Percentiles rank a stretch among this genome's conserved stretches.
Conservation (phyloP, 2,888 invertebrate species). For the Cephus rjabovi region DNA sequence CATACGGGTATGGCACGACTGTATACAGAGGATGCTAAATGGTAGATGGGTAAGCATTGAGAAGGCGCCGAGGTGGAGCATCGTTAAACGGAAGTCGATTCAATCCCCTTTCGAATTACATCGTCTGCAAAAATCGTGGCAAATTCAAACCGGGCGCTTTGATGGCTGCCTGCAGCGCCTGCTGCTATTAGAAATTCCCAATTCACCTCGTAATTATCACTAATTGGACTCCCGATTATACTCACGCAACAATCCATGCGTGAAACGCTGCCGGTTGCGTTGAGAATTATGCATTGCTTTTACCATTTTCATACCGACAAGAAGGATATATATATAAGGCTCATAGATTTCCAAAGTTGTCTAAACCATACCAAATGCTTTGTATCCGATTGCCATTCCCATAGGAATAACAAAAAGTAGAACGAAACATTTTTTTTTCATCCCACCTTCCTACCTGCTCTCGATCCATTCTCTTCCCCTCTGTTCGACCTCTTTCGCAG, state of each 20-base stretch:
- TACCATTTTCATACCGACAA: neutral
- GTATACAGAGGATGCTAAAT: neutral
- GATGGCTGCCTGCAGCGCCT: slow-evolving; percentile 22
- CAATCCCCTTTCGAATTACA: slow-evolving; percentile 36
- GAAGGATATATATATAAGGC: neutral
- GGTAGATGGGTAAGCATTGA: neutral
- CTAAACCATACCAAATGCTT: neutral
- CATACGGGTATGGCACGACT: neutral
- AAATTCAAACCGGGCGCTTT: slow-evolving; percentile 10
- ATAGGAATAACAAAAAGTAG: neutral
- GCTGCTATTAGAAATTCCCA: slow-evolving; percentile 51
- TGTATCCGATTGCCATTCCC: neutral
- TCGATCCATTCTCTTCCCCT: slow-evolving; percentile 7
- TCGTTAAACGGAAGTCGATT: slow-evolving; percentile 44
- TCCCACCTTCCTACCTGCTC: slow-evolving; percentile 12
- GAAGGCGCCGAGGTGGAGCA: slow-evolving; percentile 20
- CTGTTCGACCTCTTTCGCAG: neutral
- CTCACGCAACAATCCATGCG: slow-evolving; percentile 41
- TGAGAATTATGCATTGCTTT: slow-evolving; percentile 50
- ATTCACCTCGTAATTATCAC: slow-evolving; percentile 58
- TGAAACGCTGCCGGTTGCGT: slow-evolving; percentile 31
- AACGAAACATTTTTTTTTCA: slow-evolving; percentile 17
- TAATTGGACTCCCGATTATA: slow-evolving; percentile 59
- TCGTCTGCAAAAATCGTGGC: slow-evolving; percentile 42
- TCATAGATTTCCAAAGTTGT: neutral